These are phyloP conservation scores for Sebastes schlegelii DNA, from an alignment of 2,113 vertebrate genomes.

Conservation along the genomic window DNA sequence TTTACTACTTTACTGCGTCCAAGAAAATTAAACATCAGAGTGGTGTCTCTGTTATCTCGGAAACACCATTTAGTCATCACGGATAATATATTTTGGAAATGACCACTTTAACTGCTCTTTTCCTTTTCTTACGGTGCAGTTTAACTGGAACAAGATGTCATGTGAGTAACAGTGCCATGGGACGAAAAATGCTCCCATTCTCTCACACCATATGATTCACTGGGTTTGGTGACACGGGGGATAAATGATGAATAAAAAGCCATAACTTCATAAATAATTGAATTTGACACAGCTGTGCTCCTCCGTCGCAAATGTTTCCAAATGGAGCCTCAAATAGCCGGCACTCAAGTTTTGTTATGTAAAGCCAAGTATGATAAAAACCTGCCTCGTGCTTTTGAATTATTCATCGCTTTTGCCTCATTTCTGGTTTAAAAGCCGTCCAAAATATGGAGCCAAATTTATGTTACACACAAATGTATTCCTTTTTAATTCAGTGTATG, in stretches of 20 bases:
- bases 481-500: neutral
- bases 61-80: neutral
- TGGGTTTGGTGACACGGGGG: constrained; percentile 57
- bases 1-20: neutral
- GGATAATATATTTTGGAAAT: neutral
- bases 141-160: constrained; percentile 64
- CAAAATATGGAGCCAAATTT: neutral
- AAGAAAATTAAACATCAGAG: neutral
- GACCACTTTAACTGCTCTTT: neutral
- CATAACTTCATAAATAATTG: constrained; percentile 73
- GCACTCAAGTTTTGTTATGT: constrained; percentile 57
- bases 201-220: constrained; percentile 45
- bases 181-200: constrained; percentile 52
- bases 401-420: constrained; percentile 46
- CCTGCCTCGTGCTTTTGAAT: constrained; percentile 40
- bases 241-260: constrained; percentile 69
- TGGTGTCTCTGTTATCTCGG: neutral
- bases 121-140: neutral
- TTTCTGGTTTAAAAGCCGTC: neutral
- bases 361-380: constrained; percentile 55
- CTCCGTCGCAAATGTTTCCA: constrained; percentile 52
- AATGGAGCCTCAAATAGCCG: constrained; percentile 65
- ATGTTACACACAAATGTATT: neutral
- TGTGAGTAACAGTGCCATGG: constrained; percentile 36
- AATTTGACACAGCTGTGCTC: constrained; percentile 67